Evolutionary conservation across 2,888 invertebrate species (phyloP).

Genomic region (Crocallis elinguaria): DNA sequence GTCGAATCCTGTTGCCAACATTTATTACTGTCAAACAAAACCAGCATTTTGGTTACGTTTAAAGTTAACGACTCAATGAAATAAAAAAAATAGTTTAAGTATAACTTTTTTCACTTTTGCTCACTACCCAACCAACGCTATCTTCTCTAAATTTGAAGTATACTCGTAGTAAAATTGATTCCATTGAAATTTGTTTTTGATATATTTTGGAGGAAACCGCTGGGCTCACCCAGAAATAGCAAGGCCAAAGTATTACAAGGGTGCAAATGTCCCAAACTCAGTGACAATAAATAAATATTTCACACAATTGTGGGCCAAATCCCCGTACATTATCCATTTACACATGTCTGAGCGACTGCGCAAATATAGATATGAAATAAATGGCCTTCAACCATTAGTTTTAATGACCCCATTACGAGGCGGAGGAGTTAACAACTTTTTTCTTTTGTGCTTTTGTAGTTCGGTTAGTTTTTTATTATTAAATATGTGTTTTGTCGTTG

Average conservation of each 20-base stretch:
- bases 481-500: constrained; percentile 8
- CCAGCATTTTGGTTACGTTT: too few species aligned
- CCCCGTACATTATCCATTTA: constrained; percentile 73
- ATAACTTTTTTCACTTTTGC: too few species aligned
- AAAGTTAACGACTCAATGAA: too few species aligned
- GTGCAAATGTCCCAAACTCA: constrained; percentile 58
- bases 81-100: too few species aligned
- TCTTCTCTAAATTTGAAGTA: too few species aligned
- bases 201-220: neutral
- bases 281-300: constrained; percentile 72
- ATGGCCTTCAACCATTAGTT: constrained; percentile 64
- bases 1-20: too few species aligned
- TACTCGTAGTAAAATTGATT: too few species aligned
- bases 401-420: constrained; percentile 65
- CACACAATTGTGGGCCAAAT: constrained; percentile 74
- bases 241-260: neutral
- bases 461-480: constrained; percentile 36
- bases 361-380: constrained; percentile 79
- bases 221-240: neutral
- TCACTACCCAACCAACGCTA: too few species aligned
- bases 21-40: too few species aligned
- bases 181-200: too few species aligned
- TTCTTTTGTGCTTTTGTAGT: constrained; percentile 46
- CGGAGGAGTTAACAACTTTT: constrained; percentile 41
- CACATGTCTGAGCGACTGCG: constrained; percentile 69